A percentile compares a stretch with the other conserved stretches of the same genome.
These are phyloP conservation scores for Lasioglossum lativentre DNA, from an alignment of 2,888 invertebrate species.

Conservation along the genomic window DNA sequence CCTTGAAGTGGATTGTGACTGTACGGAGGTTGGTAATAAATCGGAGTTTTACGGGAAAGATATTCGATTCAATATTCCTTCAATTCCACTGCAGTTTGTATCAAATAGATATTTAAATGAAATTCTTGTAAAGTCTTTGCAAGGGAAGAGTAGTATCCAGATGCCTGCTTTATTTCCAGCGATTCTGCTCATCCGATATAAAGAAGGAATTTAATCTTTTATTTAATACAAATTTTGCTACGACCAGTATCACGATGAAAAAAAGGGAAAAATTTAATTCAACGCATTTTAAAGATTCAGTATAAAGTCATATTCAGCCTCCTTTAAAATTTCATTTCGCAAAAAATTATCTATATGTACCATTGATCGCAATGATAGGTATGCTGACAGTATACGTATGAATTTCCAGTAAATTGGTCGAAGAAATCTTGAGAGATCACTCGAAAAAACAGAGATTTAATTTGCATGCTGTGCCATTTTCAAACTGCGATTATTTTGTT, in stretches of 20 bases:
- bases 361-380: too few species aligned
- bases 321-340: too few species aligned
- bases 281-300: background rate
- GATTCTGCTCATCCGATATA: background rate
- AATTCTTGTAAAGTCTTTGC: background rate
- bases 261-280: background rate
- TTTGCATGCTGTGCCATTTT: too few species aligned
- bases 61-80: slow-evolving; percentile 2
- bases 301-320: background rate
- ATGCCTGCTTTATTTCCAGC: background rate
- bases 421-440: too few species aligned
- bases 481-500: too few species aligned
- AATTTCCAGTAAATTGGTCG: too few species aligned
- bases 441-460: too few species aligned
- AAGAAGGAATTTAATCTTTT: background rate
- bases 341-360: too few species aligned
- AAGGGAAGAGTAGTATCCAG: background rate
- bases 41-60: background rate
- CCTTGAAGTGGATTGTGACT: background rate
- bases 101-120: background rate
- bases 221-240: background rate
- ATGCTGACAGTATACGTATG: too few species aligned
- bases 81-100: slow-evolving; percentile 2
- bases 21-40: background rate
- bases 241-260: background rate